A percentile compares a stretch with the other conserved stretches of the same genome.
phyloP scores from a whole-genome alignment of 2,113 vertebrate species.

The Antennarius striatus region DNA sequence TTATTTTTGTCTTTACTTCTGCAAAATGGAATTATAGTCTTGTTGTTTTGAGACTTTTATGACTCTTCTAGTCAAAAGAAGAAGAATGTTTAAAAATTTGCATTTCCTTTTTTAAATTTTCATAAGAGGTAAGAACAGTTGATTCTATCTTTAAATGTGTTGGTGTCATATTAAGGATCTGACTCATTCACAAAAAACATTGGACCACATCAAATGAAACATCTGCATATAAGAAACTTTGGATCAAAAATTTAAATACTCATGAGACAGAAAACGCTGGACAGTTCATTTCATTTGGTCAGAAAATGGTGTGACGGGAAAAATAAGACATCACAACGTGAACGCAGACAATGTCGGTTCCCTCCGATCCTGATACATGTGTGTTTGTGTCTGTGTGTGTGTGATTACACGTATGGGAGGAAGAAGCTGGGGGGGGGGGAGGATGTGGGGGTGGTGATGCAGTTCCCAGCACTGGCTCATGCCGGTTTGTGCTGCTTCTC shows the following conservation, averaged over 20 bases:
- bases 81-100: background rate
- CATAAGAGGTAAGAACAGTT: background rate
- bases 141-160: background rate
- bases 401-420: constrained; percentile 36
- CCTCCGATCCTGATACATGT: constrained; percentile 22
- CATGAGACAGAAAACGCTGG: background rate
- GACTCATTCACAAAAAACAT: too few species aligned
- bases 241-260: background rate
- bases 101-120: background rate
- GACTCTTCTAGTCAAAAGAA: background rate
- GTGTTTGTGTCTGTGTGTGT: background rate
- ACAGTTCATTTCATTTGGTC: background rate
- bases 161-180: background rate
- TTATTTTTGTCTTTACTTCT: background rate
- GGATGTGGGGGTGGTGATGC: constrained; percentile 34
- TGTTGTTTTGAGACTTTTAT: background rate
- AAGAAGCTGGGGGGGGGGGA: constrained; percentile 51
- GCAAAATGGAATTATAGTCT: background rate
- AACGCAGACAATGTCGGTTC: constrained; percentile 33
- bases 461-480: constrained; percentile 69
- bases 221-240: background rate
- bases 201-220: background rate
- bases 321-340: constrained; percentile 1
- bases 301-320: constrained; percentile 1
- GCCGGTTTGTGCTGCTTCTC: constrained; percentile 80